A percentile compares a stretch with the other conserved stretches of the same genome.
These are phyloP conservation scores for Acomys russatus DNA, from an alignment of 2,797 vertebrate genomes.

Conservation along the genomic window DNA sequence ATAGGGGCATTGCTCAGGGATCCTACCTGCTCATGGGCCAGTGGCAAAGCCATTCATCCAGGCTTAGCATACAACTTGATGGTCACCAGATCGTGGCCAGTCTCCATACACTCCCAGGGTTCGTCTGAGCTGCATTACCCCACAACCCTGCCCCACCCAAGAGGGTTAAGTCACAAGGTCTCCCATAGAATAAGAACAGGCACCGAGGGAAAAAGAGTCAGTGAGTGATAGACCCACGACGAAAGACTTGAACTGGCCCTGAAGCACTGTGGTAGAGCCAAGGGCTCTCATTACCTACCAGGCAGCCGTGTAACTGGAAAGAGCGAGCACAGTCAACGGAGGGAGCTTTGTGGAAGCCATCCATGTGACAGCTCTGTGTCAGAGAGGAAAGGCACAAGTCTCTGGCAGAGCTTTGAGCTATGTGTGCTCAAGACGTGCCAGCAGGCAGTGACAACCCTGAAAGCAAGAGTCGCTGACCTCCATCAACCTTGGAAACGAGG, in stretches of 20 bases:
- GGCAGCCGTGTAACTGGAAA: conserved; percentile 96
- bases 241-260: conserved; percentile 92
- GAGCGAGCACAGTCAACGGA: conserved; percentile 92
- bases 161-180: neutral
- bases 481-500: conserved; percentile 88
- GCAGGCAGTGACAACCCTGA: conserved; percentile 96
- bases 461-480: conserved; percentile 95
- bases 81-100: neutral
- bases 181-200: conserved; percentile 86
- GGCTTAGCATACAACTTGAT: neutral
- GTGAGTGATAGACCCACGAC: conserved; percentile 92
- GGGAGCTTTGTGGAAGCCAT: conserved; percentile 94
- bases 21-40: neutral
- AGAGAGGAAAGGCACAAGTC: conserved; percentile 95
- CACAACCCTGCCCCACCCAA: neutral
- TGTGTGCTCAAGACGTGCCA: conserved; percentile 96
- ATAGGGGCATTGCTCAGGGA: neutral
- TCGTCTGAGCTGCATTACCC: neutral
- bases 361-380: conserved; percentile 93
- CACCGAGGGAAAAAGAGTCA: conserved; percentile 93
- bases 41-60: neutral
- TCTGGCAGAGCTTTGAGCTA: conserved; percentile 94
- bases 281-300: conserved; percentile 94
- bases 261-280: conserved; percentile 93
- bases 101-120: neutral